Evolutionary conservation across 64 coral and sea anemone species (phyloP).

Genomic region (Montipora efflorescens): DNA sequence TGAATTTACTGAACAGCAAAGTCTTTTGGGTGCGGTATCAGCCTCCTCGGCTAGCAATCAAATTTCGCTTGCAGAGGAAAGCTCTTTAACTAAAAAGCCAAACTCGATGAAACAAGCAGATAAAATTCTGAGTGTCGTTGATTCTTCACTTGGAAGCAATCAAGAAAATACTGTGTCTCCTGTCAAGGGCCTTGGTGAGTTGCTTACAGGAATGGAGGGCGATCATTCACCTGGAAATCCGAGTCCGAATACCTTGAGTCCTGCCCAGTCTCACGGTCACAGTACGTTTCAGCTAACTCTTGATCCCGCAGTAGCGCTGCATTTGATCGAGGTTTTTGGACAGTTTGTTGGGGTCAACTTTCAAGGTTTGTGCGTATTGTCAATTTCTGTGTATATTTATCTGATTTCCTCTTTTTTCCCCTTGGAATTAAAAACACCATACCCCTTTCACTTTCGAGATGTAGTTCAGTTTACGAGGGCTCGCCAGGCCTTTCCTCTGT

Average conservation of each 20-base stretch:
- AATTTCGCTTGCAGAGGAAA: background rate
- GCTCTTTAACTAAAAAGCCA: background rate
- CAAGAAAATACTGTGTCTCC: background rate
- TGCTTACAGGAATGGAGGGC: background rate
- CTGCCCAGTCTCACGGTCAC: background rate
- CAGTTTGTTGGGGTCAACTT: conserved; percentile 61
- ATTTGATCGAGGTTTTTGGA: conserved; percentile 89
- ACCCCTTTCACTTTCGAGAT: too few relatives aligned
- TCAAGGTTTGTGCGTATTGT: conserved; percentile 48
- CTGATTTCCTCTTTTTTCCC: background rate
- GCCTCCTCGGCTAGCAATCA: conserved; percentile 12
- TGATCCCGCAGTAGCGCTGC: conserved; percentile 89
- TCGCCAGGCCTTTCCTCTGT: too few relatives aligned
- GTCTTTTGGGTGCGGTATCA: conserved; percentile 18
- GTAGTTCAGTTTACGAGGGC: too few relatives aligned
- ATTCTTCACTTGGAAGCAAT: background rate
- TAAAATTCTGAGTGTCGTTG: background rate
- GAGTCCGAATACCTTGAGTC: background rate
- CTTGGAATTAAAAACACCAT: too few relatives aligned
- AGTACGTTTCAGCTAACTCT: conserved; percentile 63
- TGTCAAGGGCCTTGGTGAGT: background rate
- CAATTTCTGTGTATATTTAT: background rate
- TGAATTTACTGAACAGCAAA: background rate
- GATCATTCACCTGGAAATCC: background rate
- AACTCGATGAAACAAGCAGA: background rate